Percentiles rank a stretch among this genome's conserved stretches.
Evolutionary conservation across 2,113 vertebrate genomes (phyloP).

Genomic region (Psittacus erithacus): DNA sequence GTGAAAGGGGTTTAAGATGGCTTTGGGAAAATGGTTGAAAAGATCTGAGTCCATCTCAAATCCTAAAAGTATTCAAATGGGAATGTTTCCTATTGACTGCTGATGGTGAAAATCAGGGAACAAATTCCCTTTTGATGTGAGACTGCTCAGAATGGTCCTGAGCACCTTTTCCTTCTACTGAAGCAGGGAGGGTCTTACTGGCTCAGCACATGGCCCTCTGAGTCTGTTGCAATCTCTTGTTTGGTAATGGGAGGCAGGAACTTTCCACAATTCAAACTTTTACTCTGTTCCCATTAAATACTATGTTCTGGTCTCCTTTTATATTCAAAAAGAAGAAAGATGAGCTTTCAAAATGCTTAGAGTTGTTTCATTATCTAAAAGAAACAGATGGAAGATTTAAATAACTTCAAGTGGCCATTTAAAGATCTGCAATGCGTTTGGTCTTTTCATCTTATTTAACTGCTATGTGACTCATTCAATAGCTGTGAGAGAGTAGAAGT

Average conservation of each 20-base stretch:
- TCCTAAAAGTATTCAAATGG: not conserved
- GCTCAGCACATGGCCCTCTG: accelerated
- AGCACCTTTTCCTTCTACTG: not conserved
- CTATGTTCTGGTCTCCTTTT: not conserved
- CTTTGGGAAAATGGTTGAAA: not conserved
- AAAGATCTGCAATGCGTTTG: not conserved
- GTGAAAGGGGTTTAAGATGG: not conserved
- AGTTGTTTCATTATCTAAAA: not conserved
- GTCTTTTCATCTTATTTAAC: not conserved
- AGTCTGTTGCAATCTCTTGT: not conserved
- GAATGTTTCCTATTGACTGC: not conserved
- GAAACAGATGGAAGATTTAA: conserved; percentile 8
- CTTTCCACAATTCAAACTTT: not conserved
- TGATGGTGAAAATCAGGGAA: not conserved
- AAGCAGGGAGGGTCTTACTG: not conserved
- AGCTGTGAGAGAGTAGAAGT: not conserved
- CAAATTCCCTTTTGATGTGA: not conserved
- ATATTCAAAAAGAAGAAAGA: not conserved
- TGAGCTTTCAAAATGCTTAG: not conserved
- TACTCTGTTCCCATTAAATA: not conserved
- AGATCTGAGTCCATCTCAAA: not conserved
- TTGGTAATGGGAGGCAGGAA: not conserved
- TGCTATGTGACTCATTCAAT: not conserved
- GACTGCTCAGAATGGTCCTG: not conserved
- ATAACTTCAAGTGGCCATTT: conserved; percentile 3